These are phyloP conservation scores for Manduca sexta DNA, from an alignment of 1,140 invertebrate species.

Conservation along the genomic window DNA sequence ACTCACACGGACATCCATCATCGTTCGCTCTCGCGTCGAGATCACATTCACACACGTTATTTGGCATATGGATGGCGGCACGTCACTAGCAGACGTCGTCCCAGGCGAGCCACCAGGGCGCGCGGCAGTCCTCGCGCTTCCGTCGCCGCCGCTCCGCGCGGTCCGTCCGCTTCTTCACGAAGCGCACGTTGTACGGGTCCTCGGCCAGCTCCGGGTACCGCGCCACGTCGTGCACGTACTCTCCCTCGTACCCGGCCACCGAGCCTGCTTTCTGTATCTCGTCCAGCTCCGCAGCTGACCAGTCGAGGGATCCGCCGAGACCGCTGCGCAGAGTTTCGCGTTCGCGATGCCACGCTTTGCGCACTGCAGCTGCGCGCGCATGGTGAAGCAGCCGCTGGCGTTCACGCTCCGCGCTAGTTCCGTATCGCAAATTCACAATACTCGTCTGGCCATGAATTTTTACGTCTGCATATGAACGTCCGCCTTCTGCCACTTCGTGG, in stretches of 20 bases:
- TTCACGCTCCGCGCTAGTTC: conserved; percentile 91
- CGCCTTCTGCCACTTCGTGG: conserved; percentile 86
- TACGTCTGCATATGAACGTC: conserved; percentile 83
- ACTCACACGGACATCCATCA: conserved; percentile 49
- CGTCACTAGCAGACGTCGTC: conserved; percentile 61
- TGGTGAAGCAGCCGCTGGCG: conserved; percentile 90
- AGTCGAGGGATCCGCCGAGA: conserved; percentile 81
- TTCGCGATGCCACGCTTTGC: conserved; percentile 94
- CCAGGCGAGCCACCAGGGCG: conserved; percentile 61
- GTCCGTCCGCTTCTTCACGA: conserved; percentile 84
- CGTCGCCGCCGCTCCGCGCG: conserved; percentile 77
- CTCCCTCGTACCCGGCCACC: conserved; percentile 88
- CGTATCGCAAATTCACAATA: conserved; percentile 89
- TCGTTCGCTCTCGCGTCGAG: conserved; percentile 46
- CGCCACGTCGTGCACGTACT: conserved; percentile 92
- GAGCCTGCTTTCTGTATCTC: conserved; percentile 89
- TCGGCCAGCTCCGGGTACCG: conserved; percentile 94
- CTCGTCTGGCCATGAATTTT: conserved; percentile 89
- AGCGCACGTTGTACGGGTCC: conserved; percentile 95
- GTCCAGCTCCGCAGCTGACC: conserved; percentile 87
- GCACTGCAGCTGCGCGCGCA: conserved; percentile 86
- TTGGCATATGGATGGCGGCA: conserved; percentile 67
- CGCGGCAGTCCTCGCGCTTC: conserved; percentile 68
- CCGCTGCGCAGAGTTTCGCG: conserved; percentile 87
- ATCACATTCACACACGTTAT: conserved; percentile 52